phyloP scores from a whole-genome alignment of 2,113 vertebrate species.

The Hiodon alosoides region DNA sequence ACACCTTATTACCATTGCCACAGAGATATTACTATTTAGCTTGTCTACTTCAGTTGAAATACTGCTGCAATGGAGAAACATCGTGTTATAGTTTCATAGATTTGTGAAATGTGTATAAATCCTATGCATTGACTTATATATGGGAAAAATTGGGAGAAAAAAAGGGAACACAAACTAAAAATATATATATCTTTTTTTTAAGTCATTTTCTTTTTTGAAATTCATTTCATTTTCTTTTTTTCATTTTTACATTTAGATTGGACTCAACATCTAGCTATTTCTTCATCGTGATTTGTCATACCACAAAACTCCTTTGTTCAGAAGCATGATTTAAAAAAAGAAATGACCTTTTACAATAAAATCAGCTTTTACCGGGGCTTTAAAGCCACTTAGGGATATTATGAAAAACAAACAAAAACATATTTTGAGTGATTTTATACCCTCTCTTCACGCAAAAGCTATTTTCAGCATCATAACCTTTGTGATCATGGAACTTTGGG shows the following conservation, averaged over 20 bases:
- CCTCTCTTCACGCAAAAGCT: not conserved
- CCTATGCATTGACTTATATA: too few species aligned
- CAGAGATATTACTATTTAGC: too few species aligned
- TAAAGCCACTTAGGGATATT: not conserved
- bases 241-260: not conserved
- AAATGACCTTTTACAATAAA: not conserved
- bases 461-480: not conserved
- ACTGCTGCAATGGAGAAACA: too few species aligned
- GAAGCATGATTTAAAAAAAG: not conserved
- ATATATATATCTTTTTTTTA: not conserved
- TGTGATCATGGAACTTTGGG: not conserved
- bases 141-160: too few species aligned
- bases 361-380: not conserved
- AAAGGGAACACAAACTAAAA: not conserved
- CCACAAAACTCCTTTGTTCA: not conserved
- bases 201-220: not conserved
- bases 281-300: not conserved
- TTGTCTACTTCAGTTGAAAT: too few species aligned
- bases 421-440: not conserved
- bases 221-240: not conserved
- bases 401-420: conserved; percentile 4
- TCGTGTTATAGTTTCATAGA: too few species aligned
- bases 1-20: too few species aligned
- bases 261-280: not conserved
- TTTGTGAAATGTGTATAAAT: too few species aligned